phyloP scores from a whole-genome alignment of 2,888 invertebrate genomes.

The Amphipoea oculea region DNA sequence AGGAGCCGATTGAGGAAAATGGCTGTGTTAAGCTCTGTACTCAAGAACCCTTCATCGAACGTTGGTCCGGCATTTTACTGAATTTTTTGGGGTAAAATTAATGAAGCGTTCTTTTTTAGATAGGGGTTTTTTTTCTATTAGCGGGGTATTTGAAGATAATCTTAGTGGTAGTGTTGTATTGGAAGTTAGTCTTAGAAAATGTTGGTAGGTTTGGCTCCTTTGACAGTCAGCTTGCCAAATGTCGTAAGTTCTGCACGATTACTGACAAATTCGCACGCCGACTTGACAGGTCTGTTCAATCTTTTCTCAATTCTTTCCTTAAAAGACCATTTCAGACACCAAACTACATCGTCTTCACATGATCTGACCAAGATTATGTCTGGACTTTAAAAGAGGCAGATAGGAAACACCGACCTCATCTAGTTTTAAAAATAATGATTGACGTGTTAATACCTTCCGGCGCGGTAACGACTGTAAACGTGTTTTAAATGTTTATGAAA shows the following conservation, averaged over 20 bases:
- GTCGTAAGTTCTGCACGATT: not conserved
- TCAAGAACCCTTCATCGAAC: slow-evolving; percentile 24
- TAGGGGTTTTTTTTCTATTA: slow-evolving; percentile 1
- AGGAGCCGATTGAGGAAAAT: slow-evolving; percentile 40
- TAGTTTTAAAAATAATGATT: too few relatives aligned
- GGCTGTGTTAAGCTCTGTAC: slow-evolving; percentile 13
- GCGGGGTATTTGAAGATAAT: not conserved
- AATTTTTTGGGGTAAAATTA: slow-evolving; percentile 26
- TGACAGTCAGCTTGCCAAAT: not conserved
- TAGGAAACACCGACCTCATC: too few relatives aligned
- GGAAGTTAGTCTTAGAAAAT: not conserved
- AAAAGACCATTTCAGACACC: too few relatives aligned
- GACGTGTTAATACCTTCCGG: too few relatives aligned
- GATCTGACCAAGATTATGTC: too few relatives aligned
- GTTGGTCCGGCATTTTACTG: slow-evolving; percentile 21
- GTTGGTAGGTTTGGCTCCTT: not conserved
- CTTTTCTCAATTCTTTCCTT: too few relatives aligned
- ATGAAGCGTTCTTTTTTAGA: not conserved
- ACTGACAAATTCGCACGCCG: too few relatives aligned
- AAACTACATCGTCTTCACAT: too few relatives aligned
- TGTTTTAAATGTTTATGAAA: too few relatives aligned
- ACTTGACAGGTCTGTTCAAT: too few relatives aligned
- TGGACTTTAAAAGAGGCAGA: too few relatives aligned
- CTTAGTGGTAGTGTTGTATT: not conserved
- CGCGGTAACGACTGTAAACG: too few relatives aligned